Conservation (phyloP, 2,113 vertebrate genomes). For the Catharus minimus region DNA sequence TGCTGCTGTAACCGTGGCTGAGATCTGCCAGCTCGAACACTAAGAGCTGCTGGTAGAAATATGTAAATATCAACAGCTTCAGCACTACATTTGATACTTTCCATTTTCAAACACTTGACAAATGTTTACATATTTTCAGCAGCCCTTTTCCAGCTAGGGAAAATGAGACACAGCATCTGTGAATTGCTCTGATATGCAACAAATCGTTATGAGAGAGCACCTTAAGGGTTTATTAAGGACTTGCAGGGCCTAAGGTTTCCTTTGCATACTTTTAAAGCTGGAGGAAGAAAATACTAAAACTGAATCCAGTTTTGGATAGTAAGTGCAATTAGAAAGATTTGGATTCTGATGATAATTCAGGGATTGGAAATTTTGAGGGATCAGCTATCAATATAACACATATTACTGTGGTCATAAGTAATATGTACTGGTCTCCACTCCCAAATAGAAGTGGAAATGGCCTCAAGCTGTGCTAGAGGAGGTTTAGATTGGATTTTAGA, state of each 20-base stretch:
- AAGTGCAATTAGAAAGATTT: not conserved
- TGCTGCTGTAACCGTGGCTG: not conserved
- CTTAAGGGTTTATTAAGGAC: not conserved
- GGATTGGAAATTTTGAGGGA: not conserved
- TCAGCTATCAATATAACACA: not conserved
- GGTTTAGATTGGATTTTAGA: not conserved
- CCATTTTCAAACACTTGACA: constrained; percentile 20
- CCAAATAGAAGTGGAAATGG: not conserved
- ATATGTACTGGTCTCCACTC: not conserved
- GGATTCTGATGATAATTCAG: not conserved
- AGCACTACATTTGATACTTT: not conserved
- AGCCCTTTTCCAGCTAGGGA: not conserved
- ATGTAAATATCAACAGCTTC: constrained; percentile 10
- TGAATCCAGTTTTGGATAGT: not conserved
- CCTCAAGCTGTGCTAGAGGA: not conserved
- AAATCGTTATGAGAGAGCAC: not conserved
- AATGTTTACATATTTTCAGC: constrained; percentile 3
- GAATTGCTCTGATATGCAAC: not conserved
- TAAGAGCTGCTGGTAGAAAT: not conserved
- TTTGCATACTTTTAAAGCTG: not conserved
- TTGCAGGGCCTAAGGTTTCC: not conserved
- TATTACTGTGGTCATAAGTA: not conserved
- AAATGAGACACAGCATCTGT: not conserved
- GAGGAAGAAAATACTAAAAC: not conserved
- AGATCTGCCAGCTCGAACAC: not conserved